These are phyloP conservation scores for Indri indri DNA, from an alignment of 2,113 vertebrate species.

Conservation along the genomic window DNA sequence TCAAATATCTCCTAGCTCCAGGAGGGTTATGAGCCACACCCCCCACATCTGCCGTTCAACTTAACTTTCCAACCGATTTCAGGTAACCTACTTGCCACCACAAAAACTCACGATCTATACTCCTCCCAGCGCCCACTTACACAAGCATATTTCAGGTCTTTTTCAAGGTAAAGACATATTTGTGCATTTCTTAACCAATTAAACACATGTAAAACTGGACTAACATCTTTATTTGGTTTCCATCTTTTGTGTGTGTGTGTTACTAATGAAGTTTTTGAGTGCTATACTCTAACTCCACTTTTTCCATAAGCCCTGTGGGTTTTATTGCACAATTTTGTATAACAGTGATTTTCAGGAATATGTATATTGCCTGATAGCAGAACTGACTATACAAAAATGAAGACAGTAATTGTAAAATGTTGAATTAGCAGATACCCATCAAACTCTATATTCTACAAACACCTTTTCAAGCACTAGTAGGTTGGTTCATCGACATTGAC, in stretches of 20 bases:
- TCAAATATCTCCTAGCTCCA: not conserved
- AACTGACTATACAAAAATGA: not conserved
- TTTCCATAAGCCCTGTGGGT: not conserved
- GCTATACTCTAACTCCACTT: not conserved
- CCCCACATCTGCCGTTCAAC: not conserved
- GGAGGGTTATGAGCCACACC: not conserved
- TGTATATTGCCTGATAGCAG: not conserved
- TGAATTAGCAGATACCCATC: not conserved
- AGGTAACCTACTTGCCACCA: not conserved
- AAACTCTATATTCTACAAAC: not conserved
- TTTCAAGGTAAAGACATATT: not conserved
- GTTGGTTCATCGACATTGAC: not conserved
- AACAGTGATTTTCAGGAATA: not conserved
- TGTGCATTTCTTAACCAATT: not conserved
- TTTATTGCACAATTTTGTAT: not conserved
- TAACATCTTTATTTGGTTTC: not conserved
- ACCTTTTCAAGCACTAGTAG: not conserved
- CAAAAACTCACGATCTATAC: not conserved
- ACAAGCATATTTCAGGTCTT: not conserved
- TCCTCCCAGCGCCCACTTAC: not conserved
- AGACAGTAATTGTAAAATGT: not conserved
- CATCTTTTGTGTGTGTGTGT: not conserved
- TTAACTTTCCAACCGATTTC: not conserved
- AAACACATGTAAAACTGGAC: not conserved
- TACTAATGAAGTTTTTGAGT: not conserved